A percentile compares a stretch with the other conserved stretches of the same genome.
Conservation (phyloP, 2,888 invertebrate genomes). For the Phoenoteleia sp. region DNA sequence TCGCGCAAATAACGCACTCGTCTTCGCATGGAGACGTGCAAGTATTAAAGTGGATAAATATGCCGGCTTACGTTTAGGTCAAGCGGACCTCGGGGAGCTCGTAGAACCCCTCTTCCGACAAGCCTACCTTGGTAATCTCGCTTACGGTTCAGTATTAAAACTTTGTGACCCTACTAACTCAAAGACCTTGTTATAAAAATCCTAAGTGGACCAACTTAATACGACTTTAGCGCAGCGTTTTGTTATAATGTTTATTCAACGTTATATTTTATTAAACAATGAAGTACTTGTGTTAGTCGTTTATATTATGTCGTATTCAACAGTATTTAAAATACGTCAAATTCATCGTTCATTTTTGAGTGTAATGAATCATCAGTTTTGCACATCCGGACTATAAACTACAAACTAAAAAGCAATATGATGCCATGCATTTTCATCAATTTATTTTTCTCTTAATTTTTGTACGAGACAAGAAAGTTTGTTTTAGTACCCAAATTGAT, state of each 20-base stretch:
- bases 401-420: slow-evolving; percentile 35
- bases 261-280: slow-evolving; percentile 30
- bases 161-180: slow-evolving; percentile 47
- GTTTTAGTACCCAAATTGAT: slow-evolving; percentile 40
- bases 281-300: slow-evolving; percentile 16
- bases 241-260: slow-evolving; percentile 33
- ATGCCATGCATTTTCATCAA: slow-evolving; percentile 40
- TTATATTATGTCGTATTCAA: slow-evolving; percentile 37
- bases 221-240: slow-evolving; percentile 36
- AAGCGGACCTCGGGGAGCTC: slow-evolving; percentile 47
- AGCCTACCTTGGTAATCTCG: slow-evolving; percentile 53
- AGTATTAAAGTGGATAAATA: slow-evolving; percentile 55
- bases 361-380: slow-evolving; percentile 61
- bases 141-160: slow-evolving; percentile 61
- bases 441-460: slow-evolving; percentile 45
- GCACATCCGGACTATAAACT: slow-evolving; percentile 40
- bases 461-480: slow-evolving; percentile 38
- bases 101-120: slow-evolving; percentile 30
- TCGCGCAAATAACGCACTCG: slow-evolving; percentile 17
- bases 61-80: slow-evolving; percentile 38
- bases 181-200: slow-evolving; percentile 51
- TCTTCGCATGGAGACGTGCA: not conserved
- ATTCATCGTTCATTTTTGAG: slow-evolving; percentile 39
- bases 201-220: slow-evolving; percentile 45
- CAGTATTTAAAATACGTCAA: slow-evolving; percentile 42